phyloP scores from a whole-genome alignment of 2,113 vertebrate species.

The Noturus placidus region DNA sequence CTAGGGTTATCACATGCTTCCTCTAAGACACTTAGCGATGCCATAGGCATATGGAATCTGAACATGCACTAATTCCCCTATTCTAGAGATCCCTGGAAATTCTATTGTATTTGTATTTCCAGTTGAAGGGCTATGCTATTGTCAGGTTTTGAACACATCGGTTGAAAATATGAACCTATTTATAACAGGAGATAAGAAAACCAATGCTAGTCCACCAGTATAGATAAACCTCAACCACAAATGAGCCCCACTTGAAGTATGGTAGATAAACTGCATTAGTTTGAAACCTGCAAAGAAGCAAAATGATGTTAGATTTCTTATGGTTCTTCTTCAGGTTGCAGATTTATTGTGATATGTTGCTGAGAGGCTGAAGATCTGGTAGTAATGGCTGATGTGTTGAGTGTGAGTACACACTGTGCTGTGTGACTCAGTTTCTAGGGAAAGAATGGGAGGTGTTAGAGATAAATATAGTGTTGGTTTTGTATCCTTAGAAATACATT shows the following conservation, averaged over 20 bases:
- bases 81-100: background rate
- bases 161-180: background rate
- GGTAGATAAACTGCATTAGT: background rate
- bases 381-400: constrained; percentile 2
- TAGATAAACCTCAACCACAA: background rate
- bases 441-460: background rate
- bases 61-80: background rate
- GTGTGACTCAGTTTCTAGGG: constrained; percentile 2
- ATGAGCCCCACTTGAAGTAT: background rate
- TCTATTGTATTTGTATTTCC: background rate
- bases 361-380: background rate
- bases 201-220: background rate
- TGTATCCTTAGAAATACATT: constrained; percentile 18
- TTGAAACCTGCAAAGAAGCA: background rate
- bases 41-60: background rate
- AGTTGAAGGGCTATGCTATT: background rate
- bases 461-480: constrained; percentile 17
- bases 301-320: background rate
- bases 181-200: background rate
- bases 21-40: background rate
- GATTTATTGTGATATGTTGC: background rate
- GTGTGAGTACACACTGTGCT: background rate
- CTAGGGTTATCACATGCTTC: background rate
- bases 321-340: background rate
- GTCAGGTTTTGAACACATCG: background rate